A percentile compares a stretch with the other conserved stretches of the same genome.
Evolutionary conservation across 2,888 invertebrate species (phyloP).

Genomic region (Stenchaetothrips biformis): DNA sequence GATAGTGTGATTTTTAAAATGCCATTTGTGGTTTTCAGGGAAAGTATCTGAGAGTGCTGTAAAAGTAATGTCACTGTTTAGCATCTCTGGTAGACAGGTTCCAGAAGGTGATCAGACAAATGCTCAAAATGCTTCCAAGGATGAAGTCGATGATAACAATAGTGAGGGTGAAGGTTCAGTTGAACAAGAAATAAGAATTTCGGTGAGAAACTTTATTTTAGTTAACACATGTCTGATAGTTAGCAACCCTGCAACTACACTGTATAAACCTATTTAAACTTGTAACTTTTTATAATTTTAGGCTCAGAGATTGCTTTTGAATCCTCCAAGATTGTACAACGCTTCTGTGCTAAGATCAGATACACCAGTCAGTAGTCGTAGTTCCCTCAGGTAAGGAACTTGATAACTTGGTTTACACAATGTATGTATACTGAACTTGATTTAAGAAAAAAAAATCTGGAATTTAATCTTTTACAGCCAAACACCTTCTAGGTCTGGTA

Average conservation of each 20-base stretch:
- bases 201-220: neutral
- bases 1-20: too few species aligned
- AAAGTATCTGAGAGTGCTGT: too few species aligned
- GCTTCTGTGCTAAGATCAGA: neutral
- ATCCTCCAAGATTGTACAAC: neutral
- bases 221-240: neutral
- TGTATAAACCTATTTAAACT: neutral
- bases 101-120: neutral
- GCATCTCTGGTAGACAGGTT: too few species aligned
- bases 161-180: constrained; percentile 2
- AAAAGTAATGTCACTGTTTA: too few species aligned
- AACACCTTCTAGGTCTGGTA: constrained; percentile 5
- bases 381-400: neutral
- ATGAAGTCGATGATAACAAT: neutral
- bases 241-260: neutral
- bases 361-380: neutral
- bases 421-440: neutral
- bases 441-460: neutral
- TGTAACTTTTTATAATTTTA: neutral
- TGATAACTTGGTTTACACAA: neutral
- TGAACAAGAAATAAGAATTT: neutral
- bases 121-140: neutral
- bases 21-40: too few species aligned
- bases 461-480: neutral
- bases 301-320: neutral